Evolutionary conservation across 92 coral and sea anemone species (phyloP), one percentile per base, ranked within the genome.

Genomic region (Siderastrea radians): DNA sequence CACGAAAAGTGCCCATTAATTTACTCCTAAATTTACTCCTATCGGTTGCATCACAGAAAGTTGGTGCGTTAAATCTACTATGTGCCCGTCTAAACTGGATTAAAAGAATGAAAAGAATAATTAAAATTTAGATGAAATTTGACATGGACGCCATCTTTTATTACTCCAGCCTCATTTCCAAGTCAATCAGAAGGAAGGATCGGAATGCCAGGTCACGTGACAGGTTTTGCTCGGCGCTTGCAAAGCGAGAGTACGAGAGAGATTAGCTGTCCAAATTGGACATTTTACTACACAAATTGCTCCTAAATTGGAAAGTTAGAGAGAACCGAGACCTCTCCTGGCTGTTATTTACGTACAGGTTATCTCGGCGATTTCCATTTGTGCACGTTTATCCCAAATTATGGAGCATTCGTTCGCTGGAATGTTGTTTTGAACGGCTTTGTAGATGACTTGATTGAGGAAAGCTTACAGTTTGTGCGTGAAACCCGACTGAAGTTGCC

Each of bases 181-280:
- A 91, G 94, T 91, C 91, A 71, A 67, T 81, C 84, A 79, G 84
- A 82, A 78, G 88, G 85, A 86, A 89, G 90, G 93, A 89, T 89
- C 86, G 95, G 95, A 92, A 92, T 92, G 92, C 59, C 11, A 38
- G 80, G 95, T 92, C 95, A 92, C 95, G 95, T 92, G 95, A 92
- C 83, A 65, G 54, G 71, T 69, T 83, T 45, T 54, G 49, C 87
- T 80, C 80, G 87, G 87, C 85, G 90, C 84, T 90, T 58, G 58
- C 79, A 45, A 50, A 57, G 51, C 51, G 44, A 69, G n/a, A 67
- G 78, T 43, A 69, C 53, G 74, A 46, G 61, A 83, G 77, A 83
- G 87, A 72, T 61, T 60, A 73, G 81, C 60, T 51, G 79, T 61
- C 57, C 80, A 79, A 76, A 68, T 62, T 71, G 77, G 64, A 75